Evolutionary conservation across 2,888 invertebrate genomes (phyloP).

Genomic region (Dascillus cervinus): DNA sequence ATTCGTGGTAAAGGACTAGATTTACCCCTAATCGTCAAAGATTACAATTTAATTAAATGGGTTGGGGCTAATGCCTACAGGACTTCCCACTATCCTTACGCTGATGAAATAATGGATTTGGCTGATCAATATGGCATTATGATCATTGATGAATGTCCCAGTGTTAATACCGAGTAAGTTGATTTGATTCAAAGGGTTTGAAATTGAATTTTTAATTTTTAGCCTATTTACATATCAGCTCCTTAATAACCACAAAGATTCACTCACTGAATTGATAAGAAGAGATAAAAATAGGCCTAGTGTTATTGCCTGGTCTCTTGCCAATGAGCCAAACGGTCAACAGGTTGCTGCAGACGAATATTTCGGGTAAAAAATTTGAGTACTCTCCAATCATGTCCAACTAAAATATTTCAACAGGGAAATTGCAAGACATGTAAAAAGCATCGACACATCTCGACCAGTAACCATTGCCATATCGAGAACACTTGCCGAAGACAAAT

Average conservation of each 20-base stretch:
- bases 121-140: constrained; percentile 90
- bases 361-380: constrained; percentile 61
- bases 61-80: constrained; percentile 90
- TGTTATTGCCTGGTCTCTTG: constrained; percentile 94
- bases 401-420: constrained; percentile 49
- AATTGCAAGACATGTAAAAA: constrained; percentile 68
- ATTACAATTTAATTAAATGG: constrained; percentile 92
- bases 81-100: constrained; percentile 97
- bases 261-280: constrained; percentile 77
- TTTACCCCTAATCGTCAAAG: constrained; percentile 76
- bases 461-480: constrained; percentile 73
- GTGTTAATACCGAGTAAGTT: constrained; percentile 79
- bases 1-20: constrained; percentile 92
- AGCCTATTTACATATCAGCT: constrained; percentile 58
- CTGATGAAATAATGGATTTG: constrained; percentile 92
- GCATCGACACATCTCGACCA: constrained; percentile 73
- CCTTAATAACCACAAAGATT: constrained; percentile 71
- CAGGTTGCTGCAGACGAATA: constrained; percentile 72
- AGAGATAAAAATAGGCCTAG: constrained; percentile 93
- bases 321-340: constrained; percentile 86
- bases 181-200: too few species aligned
- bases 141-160: constrained; percentile 92
- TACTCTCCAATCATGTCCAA: neutral
- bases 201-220: constrained; percentile 50
- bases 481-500: constrained; percentile 55